Evolutionary conservation across 2,113 vertebrate genomes (phyloP), one percentile per base, ranked within the genome.

Genomic region (Oncorhynchus tshawytscha): DNA sequence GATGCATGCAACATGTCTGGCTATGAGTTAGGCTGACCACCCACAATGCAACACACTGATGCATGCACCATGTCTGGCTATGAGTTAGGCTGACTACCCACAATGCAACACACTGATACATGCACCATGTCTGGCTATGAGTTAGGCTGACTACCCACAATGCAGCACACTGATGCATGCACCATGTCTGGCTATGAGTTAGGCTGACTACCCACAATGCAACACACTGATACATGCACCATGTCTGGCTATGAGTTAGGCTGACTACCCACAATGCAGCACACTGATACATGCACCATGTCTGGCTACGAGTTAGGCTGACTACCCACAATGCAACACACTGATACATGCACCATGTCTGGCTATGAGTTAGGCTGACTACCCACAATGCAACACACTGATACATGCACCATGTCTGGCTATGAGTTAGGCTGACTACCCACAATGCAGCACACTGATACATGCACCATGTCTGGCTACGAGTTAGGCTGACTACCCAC

Each of bases 71-170:
- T 45, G 39, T 45, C 39, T 45, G 39, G 39, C 39, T 45, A 12
- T 12, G 39, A 45, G 98, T 99, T 87, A 97, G 96, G 82, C 82
- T 59, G 39, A 54, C 34, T 2, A 70, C 11, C 24, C 29, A 31
- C 7, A 12, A 3, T 15, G 24, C 11, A 18, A n/a, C n/a, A 27
- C 22, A 27, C 20, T 6, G 12, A 4, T 18, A 22, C 29, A 2
- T 64, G 20, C 31, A 34, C 2, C 27, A 45, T 66, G 67, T 39
- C 25, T 60, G 39, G 7, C 39, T 45, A 11, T 1, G 39, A 45
- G 39, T 39, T 39, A 39, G 34, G 34, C 7, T 45, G 39, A 45
- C 9, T 11, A 11, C 39, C 16, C 54, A 57, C 54, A 57, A 57
- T 57, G 54, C 51, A 13, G 4, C 3, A 18, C 51, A 57, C 34